Evolutionary conservation across 2,113 vertebrate genomes (phyloP).

Genomic region (Oceanodroma tethys): DNA sequence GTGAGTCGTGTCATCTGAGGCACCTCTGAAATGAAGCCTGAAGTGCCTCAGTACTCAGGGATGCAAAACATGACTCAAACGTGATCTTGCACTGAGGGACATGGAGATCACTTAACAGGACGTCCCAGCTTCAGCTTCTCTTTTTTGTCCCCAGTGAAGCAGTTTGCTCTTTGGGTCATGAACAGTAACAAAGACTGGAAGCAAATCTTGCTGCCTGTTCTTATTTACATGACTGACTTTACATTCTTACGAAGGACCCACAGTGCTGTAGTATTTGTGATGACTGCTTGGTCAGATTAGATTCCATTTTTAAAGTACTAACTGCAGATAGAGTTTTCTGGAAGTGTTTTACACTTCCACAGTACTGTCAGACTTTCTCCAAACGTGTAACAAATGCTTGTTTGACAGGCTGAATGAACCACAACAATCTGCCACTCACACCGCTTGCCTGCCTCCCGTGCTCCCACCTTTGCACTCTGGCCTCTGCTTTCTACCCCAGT

Average conservation of each 20-base stretch:
- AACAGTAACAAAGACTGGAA: neutral
- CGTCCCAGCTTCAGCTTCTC: neutral
- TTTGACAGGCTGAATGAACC: neutral
- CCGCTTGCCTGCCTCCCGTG: neutral
- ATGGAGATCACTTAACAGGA: neutral
- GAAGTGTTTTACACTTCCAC: neutral
- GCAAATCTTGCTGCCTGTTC: neutral
- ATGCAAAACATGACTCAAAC: neutral
- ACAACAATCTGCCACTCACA: neutral
- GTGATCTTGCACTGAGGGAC: neutral
- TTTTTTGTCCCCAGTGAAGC: neutral
- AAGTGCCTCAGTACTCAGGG: neutral
- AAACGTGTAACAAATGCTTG: neutral
- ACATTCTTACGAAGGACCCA: neutral
- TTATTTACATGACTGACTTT: neutral
- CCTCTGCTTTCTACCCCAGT: neutral
- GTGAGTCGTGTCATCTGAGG: neutral
- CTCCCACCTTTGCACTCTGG: neutral
- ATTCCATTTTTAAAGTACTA: neutral
- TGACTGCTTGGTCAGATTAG: neutral
- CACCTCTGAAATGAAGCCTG: neutral
- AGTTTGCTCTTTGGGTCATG: neutral
- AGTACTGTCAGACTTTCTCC: neutral
- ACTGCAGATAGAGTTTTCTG: constrained; percentile 49
- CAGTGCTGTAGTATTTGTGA: neutral